Conservation (phyloP, 2,888 invertebrate species). For the Drosophila affinis region DNA sequence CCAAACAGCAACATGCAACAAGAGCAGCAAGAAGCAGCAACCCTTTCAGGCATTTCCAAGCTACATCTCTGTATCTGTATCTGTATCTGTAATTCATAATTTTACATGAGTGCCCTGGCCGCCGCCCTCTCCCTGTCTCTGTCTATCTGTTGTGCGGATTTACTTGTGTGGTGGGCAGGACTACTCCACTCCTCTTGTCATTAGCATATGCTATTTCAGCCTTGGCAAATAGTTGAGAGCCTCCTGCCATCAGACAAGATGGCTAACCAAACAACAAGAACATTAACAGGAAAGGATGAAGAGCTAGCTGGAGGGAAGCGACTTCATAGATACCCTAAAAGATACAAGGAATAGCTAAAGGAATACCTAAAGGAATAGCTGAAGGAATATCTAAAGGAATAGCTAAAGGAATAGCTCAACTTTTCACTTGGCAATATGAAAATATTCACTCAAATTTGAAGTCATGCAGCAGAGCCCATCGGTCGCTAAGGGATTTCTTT, state of each 20-base stretch:
- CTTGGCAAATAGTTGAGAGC: slow-evolving; percentile 11
- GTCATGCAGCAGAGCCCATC: neutral
- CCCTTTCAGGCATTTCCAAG: slow-evolving; percentile 17
- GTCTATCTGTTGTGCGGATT: slow-evolving; percentile 10
- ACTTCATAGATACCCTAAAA: neutral
- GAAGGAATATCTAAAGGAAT: too few relatives aligned
- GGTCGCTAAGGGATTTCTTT: neutral
- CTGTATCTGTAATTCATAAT: slow-evolving; percentile 36
- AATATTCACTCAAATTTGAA: too few relatives aligned
- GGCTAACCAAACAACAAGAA: slow-evolving; percentile 5
- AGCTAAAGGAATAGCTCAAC: too few relatives aligned
- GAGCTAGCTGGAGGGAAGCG: neutral
- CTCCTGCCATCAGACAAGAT: slow-evolving; percentile 14
- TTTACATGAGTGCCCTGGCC: slow-evolving; percentile 15
- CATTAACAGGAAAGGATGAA: neutral
- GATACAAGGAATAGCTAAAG: too few relatives aligned
- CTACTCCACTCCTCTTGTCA: slow-evolving; percentile 16
- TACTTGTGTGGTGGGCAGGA: slow-evolving; percentile 15
- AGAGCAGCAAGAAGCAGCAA: slow-evolving; percentile 19
- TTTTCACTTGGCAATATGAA: too few relatives aligned
- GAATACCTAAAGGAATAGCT: too few relatives aligned
- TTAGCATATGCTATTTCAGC: slow-evolving; percentile 29
- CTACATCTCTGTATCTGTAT: slow-evolving; percentile 1
- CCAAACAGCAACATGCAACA: slow-evolving; percentile 33
- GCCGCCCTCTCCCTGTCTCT: neutral